These are phyloP conservation scores for Seira ritae DNA, from an alignment of 2,888 invertebrate species.

Conservation along the genomic window DNA sequence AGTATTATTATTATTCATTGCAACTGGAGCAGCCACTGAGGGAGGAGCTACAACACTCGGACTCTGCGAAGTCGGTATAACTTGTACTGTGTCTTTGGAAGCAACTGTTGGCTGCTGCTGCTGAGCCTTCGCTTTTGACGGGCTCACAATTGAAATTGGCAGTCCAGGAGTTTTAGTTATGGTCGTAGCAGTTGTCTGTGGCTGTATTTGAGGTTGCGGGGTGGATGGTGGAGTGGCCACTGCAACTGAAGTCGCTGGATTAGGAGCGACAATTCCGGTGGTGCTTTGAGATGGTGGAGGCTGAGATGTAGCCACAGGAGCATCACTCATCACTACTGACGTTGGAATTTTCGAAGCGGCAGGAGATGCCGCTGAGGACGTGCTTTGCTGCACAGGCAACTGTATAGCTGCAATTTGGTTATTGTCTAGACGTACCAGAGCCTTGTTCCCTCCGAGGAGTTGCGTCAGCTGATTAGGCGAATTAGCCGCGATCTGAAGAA, in stretches of 20 bases:
- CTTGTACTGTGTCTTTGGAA: not conserved
- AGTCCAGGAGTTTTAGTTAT: slow-evolving; percentile 58
- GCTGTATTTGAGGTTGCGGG: not conserved
- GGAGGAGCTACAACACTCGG: not conserved
- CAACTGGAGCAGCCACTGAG: slow-evolving; percentile 1
- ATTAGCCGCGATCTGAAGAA: slow-evolving; percentile 36
- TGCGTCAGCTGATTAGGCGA: slow-evolving; percentile 43
- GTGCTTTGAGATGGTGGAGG: too few relatives aligned
- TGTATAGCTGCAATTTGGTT: slow-evolving; percentile 46
- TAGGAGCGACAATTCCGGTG: too few relatives aligned
- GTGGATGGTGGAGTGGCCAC: slow-evolving; percentile 1
- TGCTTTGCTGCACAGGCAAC: not conserved
- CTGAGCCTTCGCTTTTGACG: slow-evolving; percentile 48
- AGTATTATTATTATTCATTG: too few relatives aligned
- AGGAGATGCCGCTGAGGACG: too few relatives aligned
- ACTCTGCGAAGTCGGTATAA: too few relatives aligned
- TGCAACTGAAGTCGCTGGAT: slow-evolving; percentile 1
- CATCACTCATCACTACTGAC: not conserved
- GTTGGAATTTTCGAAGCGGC: not conserved
- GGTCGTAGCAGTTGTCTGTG: slow-evolving; percentile 6
- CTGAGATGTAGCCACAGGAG: too few relatives aligned
- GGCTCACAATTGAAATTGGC: slow-evolving; percentile 71
- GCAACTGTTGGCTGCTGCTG: slow-evolving; percentile 13
- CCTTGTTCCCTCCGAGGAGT: slow-evolving; percentile 34
- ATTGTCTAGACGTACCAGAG: slow-evolving; percentile 39